Percentiles rank a stretch among this genome's conserved stretches.
These are phyloP conservation scores for Haliclona indistincta DNA, from an alignment of 37 sponge, comb jelly and placozoan species.

Conservation along the genomic window DNA sequence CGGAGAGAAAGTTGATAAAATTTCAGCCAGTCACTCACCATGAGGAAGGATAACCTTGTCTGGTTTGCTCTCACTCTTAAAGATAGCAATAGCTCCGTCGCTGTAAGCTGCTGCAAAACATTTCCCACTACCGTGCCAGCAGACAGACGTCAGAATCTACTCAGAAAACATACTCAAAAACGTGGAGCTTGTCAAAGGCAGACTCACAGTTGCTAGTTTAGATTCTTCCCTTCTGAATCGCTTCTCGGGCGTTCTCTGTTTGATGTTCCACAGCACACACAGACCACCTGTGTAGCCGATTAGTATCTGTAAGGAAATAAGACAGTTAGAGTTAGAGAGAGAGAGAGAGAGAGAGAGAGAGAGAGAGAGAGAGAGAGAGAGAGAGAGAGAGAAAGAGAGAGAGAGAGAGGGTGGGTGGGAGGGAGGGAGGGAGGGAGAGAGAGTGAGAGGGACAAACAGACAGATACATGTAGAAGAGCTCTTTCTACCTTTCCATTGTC, in stretches of 20 bases:
- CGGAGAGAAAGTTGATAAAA: neutral
- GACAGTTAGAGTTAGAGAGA: neutral
- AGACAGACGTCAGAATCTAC: slow-evolving; percentile 44
- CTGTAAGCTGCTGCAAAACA: slow-evolving; percentile 37
- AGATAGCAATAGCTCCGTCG: slow-evolving; percentile 38
- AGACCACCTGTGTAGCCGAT: slow-evolving; percentile 32
- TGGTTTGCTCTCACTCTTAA: slow-evolving; percentile 56
- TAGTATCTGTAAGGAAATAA: slow-evolving; percentile 14
- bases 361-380: neutral
- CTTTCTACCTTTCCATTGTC: slow-evolving; percentile 43
- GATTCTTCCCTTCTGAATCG: neutral
- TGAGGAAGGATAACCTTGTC: slow-evolving; percentile 37
- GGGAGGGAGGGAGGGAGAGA: no score
- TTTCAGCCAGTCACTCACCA: slow-evolving; percentile 14
- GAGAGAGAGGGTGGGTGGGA: no score
- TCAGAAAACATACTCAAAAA: no score
- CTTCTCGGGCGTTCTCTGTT: neutral
- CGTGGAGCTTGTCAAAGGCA: no score
- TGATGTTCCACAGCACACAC: slow-evolving; percentile 34
- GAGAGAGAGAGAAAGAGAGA: neutral
- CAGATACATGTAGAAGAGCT: no score
- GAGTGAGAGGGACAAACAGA: no score
- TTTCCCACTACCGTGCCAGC: slow-evolving; percentile 47
- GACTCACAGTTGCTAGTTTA: neutral
- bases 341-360: neutral